Evolutionary conservation across 2,113 vertebrate genomes (phyloP), one percentile per base, ranked within the genome.

Genomic region (Lycaon pictus): DNA sequence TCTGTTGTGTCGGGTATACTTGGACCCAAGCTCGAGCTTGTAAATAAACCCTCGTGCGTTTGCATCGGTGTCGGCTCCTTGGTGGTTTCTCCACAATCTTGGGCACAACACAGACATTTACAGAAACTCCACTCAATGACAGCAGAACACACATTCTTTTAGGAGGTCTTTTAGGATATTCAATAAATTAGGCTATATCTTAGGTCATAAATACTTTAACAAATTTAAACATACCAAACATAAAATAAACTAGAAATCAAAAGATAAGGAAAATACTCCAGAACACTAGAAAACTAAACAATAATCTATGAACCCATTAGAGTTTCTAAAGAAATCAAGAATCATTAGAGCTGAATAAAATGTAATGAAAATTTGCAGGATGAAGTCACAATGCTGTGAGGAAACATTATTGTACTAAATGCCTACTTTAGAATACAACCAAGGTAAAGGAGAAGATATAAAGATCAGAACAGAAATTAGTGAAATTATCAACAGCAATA

Each of bases 161-260:
- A 32, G 62, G 69, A 16, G 65, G 51, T 5, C 62, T 29, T 37
- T 69, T 2, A 69, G 53, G 48, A 62, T 76, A 87, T 62, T 87
- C 32, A 72, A 74, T 9, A 84, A 51, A 69, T 79, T 7, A 62
- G 5, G 62, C 77, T 35, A 43, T 58, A 83, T 37, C 29, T 25
- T 77, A 56, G 55, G 55, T 58, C 67, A 76, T 32, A 71, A 92
- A 62, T 72, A 62, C 1, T 35, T 48, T 27, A 79, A 84, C 17
- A 63, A 69, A 93, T 65, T 43, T 69, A 88, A 88, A 79, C 82
- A 43, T n/a, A 58, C 19, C 35, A 51, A 88, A 94, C 3, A 8
- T n/a, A 20, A 80, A 80, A 90, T 55, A 72, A 79, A 86, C 17
- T 19, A 81, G 65, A 90, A 95, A 82, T 93, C 23, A 74, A 51